Evolutionary conservation across 1,140 invertebrate genomes (phyloP), one percentile per base, ranked within the genome.

Genomic region (Mercenaria mercenaria): DNA sequence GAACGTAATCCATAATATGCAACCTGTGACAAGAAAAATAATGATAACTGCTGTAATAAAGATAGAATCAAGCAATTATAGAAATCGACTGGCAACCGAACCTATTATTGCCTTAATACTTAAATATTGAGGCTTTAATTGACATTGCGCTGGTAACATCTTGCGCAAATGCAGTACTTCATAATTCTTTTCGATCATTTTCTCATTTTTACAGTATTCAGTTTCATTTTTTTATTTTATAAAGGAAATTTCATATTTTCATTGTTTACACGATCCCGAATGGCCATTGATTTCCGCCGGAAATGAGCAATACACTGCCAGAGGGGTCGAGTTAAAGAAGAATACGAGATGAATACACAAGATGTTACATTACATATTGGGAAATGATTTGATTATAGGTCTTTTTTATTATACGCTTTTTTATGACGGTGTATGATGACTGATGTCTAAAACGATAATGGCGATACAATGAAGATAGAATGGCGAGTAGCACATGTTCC

Each of bases 291-390:
- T 72, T 72, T 72, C 37, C 37, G 37, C 23, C 34, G 34, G 43
- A 47, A 72, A 39, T 39, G 67, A 41, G 34, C 67, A 39, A 20
- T 64, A 29, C 59, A 64, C 41, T 23, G 74, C 74, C 41, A 29
- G 43, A 50, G 23, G 74, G 43, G 39, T 4, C 41, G n/a, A 23
- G 18, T 6, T 0, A 59, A 79, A 56, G 47, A 76, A 50, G 6
- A 32, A 23, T 1, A 2, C 1, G 13, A 32, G 29, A 79, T 79
- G 47, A 37, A 41, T 26, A 18, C 15, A 32, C 76, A 79, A 79
- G 76, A 79, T 79, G 76, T 79, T 56, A 79, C 76, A 79, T 79
- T 79, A 79, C 47, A 37, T 79, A 79, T 34, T 8, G 43, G 50
- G 56, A 79, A 79, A 52, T 37, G 43, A 79, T 52, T 50, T 56